Evolutionary conservation across 1,140 invertebrate genomes (phyloP).

Genomic region (Atopsyche davidsoni): DNA sequence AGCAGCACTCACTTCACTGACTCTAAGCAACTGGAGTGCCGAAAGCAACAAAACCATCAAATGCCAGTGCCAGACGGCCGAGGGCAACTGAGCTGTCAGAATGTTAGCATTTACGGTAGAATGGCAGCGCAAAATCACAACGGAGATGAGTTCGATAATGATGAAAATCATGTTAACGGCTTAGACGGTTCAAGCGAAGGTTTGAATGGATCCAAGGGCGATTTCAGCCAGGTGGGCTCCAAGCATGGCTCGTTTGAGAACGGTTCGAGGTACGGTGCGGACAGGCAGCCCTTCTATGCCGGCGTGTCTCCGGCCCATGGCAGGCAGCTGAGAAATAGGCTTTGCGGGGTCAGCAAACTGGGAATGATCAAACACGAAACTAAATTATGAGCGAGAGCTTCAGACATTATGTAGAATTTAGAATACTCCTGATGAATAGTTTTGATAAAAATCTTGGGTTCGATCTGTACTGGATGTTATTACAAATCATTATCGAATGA

Average conservation of each 20-base stretch:
- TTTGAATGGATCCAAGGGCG: background rate
- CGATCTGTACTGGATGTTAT: too few relatives aligned
- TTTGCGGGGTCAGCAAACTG: constrained; percentile 26
- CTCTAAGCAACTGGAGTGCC: background rate
- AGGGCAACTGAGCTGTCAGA: constrained; percentile 21
- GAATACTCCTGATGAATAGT: too few relatives aligned
- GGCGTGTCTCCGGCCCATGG: constrained; percentile 28
- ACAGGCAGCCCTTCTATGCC: constrained; percentile 24
- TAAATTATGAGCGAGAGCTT: constrained; percentile 26
- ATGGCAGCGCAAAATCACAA: constrained; percentile 3
- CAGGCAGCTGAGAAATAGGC: constrained; percentile 26
- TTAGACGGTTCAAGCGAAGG: background rate
- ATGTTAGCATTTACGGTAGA: constrained; percentile 24
- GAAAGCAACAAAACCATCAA: background rate
- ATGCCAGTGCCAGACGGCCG: constrained; percentile 1
- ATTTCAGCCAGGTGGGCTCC: background rate
- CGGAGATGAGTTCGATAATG: constrained; percentile 4
- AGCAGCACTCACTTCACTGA: constrained; percentile 18
- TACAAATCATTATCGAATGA: too few relatives aligned
- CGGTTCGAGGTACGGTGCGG: constrained; percentile 11
- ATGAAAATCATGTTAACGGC: constrained; percentile 9
- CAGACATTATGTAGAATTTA: too few relatives aligned
- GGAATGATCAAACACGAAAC: constrained; percentile 30
- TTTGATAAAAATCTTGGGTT: too few relatives aligned
- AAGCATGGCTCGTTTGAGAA: constrained; percentile 9